Evolutionary conservation across 1,140 invertebrate genomes (phyloP).

Genomic region (Bombus impatiens): DNA sequence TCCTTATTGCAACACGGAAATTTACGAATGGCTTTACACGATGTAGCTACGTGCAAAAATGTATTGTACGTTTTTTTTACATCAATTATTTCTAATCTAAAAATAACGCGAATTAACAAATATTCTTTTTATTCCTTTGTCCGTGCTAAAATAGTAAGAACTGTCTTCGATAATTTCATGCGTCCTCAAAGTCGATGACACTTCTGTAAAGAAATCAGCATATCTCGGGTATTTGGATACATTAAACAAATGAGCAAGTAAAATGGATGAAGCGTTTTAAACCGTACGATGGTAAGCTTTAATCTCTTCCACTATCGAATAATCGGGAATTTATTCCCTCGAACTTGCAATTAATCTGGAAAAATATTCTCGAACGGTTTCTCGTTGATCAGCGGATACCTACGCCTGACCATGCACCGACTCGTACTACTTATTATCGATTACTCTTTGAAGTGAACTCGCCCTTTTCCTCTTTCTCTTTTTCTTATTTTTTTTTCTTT

Average conservation of each 20-base stretch:
- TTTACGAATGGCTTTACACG: background rate
- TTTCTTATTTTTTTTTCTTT: background rate
- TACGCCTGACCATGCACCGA: background rate
- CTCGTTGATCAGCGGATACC: background rate
- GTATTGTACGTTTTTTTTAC: too few relatives aligned
- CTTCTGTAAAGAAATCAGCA: background rate
- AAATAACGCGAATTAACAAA: background rate
- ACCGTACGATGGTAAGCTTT: background rate
- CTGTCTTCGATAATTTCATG: background rate
- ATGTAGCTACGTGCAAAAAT: too few relatives aligned
- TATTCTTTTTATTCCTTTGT: background rate
- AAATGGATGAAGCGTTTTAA: background rate
- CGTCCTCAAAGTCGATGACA: background rate
- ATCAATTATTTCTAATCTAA: too few relatives aligned
- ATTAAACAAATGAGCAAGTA: too few relatives aligned
- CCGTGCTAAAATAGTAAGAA: too few relatives aligned
- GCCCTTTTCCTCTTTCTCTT: background rate
- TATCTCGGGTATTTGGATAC: background rate
- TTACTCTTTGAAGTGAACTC: background rate
- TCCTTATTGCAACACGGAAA: constrained; percentile 25
- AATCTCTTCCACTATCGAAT: too few relatives aligned
- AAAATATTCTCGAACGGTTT: background rate
- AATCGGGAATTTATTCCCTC: background rate
- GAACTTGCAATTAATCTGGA: background rate
- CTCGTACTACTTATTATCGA: background rate